Percentiles rank a stretch among this genome's conserved stretches.
phyloP scores from a whole-genome alignment of 2,797 vertebrate species.

The Cottoperca gobio region DNA sequence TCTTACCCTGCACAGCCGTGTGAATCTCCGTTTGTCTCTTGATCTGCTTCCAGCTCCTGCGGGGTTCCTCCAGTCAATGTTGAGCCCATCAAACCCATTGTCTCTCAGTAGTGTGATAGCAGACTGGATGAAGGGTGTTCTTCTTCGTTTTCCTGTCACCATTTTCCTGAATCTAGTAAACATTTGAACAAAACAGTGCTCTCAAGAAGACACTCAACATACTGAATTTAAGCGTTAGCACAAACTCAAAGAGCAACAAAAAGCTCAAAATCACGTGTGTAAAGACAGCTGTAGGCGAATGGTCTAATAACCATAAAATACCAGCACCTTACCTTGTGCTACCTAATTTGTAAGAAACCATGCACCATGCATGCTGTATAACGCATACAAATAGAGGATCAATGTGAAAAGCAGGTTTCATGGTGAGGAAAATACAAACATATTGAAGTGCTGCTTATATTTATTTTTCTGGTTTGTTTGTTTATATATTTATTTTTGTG shows the following conservation, averaged over 20 bases:
- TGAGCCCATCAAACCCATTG: slow-evolving; percentile 84
- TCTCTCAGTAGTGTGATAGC: slow-evolving; percentile 72
- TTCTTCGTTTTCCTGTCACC: slow-evolving; percentile 63
- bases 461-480: no score
- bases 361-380: neutral
- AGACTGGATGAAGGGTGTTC: slow-evolving; percentile 78
- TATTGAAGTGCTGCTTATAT: neutral
- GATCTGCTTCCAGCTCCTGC: no score
- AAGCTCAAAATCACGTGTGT: no score
- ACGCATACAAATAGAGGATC: neutral
- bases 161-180: slow-evolving; percentile 80
- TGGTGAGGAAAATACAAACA: neutral
- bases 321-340: no score
- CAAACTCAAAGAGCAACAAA: no score
- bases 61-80: no score
- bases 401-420: neutral
- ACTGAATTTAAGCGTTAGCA: no score
- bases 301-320: no score
- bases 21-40: slow-evolving; percentile 81
- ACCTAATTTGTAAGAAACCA: no score
- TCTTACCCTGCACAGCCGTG: slow-evolving; percentile 79
- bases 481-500: no score
- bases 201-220: neutral
- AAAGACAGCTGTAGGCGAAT: no score
- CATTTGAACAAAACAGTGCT: neutral